Percentiles rank a stretch among this genome's conserved stretches.
phyloP scores from a whole-genome alignment of 1,140 invertebrate genomes.

The Eumeta japonica region DNA sequence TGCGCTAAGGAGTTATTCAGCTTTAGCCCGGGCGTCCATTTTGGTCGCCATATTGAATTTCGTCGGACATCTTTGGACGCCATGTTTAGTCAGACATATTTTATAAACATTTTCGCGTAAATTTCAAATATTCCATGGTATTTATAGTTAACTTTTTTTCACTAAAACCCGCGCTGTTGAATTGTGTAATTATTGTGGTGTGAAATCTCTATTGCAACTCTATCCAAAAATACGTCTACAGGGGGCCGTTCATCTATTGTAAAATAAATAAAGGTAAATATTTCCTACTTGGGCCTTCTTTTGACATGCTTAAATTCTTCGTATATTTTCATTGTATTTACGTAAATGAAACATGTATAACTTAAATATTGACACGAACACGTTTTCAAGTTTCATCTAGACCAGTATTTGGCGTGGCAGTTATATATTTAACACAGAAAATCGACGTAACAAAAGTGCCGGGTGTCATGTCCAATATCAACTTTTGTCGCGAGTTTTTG shows the following conservation, averaged over 20 bases:
- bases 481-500: no score
- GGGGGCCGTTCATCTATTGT: conserved; percentile 53
- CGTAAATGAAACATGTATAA: no score
- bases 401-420: conserved; percentile 39
- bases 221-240: conserved; percentile 47
- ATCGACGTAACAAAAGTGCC: conserved; percentile 19
- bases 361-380: no score
- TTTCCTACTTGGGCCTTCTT: conserved; percentile 45
- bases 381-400: conserved; percentile 25
- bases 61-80: conserved; percentile 60
- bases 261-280: conserved; percentile 58
- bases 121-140: conserved; percentile 56
- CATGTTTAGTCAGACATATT: conserved; percentile 61
- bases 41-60: conserved; percentile 59
- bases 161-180: conserved; percentile 39
- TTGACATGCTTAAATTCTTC: no score
- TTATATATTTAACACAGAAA: conserved; percentile 44
- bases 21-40: conserved; percentile 51
- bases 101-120: conserved; percentile 60
- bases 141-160: conserved; percentile 54
- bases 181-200: conserved; percentile 31
- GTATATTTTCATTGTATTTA: no score
- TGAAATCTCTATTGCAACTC: conserved; percentile 44
- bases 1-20: no score
- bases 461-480: no score